Conservation (phyloP, 1,140 invertebrate genomes). For the Lordiphosa clarofinis region DNA sequence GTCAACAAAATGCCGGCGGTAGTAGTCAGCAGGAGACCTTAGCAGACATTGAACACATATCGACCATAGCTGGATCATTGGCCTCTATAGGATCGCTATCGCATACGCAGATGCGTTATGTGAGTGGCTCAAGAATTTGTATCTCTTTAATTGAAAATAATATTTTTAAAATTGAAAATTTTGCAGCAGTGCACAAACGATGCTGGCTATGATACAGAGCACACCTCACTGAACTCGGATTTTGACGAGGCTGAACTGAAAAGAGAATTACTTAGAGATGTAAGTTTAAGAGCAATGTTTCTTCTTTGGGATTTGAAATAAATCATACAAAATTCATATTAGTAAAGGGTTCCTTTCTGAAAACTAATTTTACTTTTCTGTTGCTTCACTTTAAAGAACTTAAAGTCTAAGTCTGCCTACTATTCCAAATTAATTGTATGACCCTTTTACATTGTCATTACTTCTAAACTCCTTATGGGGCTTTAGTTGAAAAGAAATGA, state of each 20-base stretch:
- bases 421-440: too few relatives aligned
- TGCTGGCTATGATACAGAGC: conserved; percentile 87
- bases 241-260: conserved; percentile 88
- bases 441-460: too few relatives aligned
- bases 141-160: too few relatives aligned
- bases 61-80: conserved; percentile 85
- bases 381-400: too few relatives aligned
- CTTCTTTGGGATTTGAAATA: too few relatives aligned
- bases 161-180: background rate
- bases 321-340: too few relatives aligned
- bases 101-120: conserved; percentile 79
- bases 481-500: too few relatives aligned
- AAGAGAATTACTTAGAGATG: conserved; percentile 88
- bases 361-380: too few relatives aligned
- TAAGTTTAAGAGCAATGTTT: conserved; percentile 78
- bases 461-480: too few relatives aligned
- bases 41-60: conserved; percentile 81
- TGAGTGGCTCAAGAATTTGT: conserved; percentile 20
- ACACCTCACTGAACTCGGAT: conserved; percentile 88
- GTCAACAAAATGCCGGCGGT: conserved; percentile 61
- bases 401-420: too few relatives aligned
- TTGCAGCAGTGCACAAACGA: conserved; percentile 79
- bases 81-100: conserved; percentile 83
- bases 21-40: conserved; percentile 76
- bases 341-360: too few relatives aligned